A percentile compares a stretch with the other conserved stretches of the same genome.
These are phyloP conservation scores for Cryptotermes secundus DNA, from an alignment of 1,140 invertebrate genomes.

Conservation along the genomic window DNA sequence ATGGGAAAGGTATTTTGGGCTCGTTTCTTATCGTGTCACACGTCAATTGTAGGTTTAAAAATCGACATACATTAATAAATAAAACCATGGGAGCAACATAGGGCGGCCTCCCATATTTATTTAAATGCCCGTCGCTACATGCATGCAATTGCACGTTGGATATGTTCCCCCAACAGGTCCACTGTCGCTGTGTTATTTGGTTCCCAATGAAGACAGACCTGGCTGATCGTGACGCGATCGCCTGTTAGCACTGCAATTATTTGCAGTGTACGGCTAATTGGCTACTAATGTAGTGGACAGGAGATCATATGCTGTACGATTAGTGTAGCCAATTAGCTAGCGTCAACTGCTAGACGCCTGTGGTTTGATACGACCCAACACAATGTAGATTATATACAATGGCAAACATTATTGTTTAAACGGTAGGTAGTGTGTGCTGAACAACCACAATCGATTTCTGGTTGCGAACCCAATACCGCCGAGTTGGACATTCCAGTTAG, in stretches of 20 bases:
- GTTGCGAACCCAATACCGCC: neutral
- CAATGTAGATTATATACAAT: slow-evolving; percentile 13
- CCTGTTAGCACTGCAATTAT: neutral
- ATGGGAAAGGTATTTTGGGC: too few species aligned
- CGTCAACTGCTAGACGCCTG: neutral
- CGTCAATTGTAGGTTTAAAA: too few species aligned
- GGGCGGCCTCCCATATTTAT: neutral
- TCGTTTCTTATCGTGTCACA: too few species aligned
- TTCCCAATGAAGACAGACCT: neutral
- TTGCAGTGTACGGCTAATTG: slow-evolving; percentile 1
- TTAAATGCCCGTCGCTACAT: too few species aligned
- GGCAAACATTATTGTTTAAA: slow-evolving; percentile 7
- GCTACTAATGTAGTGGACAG: slow-evolving; percentile 11
- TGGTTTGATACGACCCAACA: neutral
- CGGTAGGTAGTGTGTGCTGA: neutral
- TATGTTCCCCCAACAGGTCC: too few species aligned
- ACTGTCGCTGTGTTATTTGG: too few species aligned
- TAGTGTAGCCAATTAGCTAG: slow-evolving; percentile 8
- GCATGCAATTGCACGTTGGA: too few species aligned
- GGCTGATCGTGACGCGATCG: neutral
- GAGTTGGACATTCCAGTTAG: neutral
- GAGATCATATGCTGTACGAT: neutral
- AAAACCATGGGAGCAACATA: too few species aligned
- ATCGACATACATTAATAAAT: too few species aligned
- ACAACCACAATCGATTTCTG: slow-evolving; percentile 7